Percentiles rank a stretch among this genome's conserved stretches.
These are phyloP conservation scores for Lacerta bilineata DNA, from an alignment of 2,797 vertebrate genomes.

Conservation along the genomic window DNA sequence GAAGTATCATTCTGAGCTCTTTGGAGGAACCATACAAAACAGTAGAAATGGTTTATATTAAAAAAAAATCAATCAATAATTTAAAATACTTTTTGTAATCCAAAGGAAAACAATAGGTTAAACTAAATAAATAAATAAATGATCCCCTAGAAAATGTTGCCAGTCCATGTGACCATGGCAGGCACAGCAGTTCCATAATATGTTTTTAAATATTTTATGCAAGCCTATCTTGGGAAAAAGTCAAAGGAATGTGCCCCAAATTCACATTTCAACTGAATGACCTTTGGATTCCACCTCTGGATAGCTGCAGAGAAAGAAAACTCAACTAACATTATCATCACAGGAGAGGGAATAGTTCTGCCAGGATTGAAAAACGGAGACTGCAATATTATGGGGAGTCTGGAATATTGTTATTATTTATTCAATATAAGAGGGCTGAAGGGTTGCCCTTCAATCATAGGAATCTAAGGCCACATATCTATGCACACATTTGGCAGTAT, in stretches of 20 bases:
- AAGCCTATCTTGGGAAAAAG: neutral
- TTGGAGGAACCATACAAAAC: neutral
- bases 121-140: neutral
- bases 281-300: neutral
- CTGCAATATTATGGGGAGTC: too few relatives aligned
- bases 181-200: neutral
- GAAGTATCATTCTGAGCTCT: neutral
- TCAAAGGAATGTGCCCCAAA: neutral
- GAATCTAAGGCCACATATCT: too few relatives aligned
- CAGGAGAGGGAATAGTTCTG: too few relatives aligned
- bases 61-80: too few relatives aligned
- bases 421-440: too few relatives aligned
- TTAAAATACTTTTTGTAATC: too few relatives aligned
- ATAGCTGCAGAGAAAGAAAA: neutral
- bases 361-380: too few relatives aligned
- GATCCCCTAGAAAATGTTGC: neutral
- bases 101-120: neutral
- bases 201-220: neutral
- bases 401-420: too few relatives aligned
- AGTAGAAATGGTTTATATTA: neutral
- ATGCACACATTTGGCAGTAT: too few relatives aligned
- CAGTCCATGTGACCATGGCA: neutral
- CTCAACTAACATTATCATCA: neutral
- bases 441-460: too few relatives aligned
- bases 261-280: neutral